Evolutionary conservation across 2,113 vertebrate species (phyloP), one percentile per base, ranked within the genome.

Genomic region (Pao palembangensis): DNA sequence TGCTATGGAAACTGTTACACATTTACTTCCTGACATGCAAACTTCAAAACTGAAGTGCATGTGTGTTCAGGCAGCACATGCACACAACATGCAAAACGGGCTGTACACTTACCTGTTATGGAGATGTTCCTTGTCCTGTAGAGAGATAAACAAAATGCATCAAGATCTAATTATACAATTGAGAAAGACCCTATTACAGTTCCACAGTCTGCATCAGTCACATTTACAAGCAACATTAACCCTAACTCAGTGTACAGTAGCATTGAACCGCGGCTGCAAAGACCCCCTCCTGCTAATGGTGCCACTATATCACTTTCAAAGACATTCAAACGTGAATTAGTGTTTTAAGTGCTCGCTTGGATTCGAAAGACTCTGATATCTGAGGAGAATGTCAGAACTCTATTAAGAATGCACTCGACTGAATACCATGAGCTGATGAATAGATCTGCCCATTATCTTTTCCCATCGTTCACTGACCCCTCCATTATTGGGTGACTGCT

Each of bases 371-470:
- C 73, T 68, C 63, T 59, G 71, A 71, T 80, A 83, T 83, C 78
- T 71, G 81, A 74, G 63, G 76, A 81, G 78, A 83, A 88, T 75
- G 79, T 76, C 64, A 28, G 58, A 43, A 78, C 76, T 81, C 80
- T 53, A 84, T 83, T 82, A 79, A 86, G 78, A 82, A 84, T 61
- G 77, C 42, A 72, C 73, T 69, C 15, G 38, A 46, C 44, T 90
- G 86, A 89, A 87, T 77, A 69, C 69, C 51, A 16, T 34, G 64
- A 78, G 59, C 77, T 66, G 80, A 75, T 86, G 86, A 89, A 89
- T 85, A 80, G 82, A 79, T 81, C 74, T 67, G 68, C 78, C 83
- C 81, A 89, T 90, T 90, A 87, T 91, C 81, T 86, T 87, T 81
- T 69, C 51, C 78, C 80, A 85, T 88, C 71, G 67, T 76, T 84